Percentiles rank a stretch among this genome's conserved stretches.
Conservation (phyloP, 2,113 vertebrate genomes). For the Eulacestoma nigropectus region DNA sequence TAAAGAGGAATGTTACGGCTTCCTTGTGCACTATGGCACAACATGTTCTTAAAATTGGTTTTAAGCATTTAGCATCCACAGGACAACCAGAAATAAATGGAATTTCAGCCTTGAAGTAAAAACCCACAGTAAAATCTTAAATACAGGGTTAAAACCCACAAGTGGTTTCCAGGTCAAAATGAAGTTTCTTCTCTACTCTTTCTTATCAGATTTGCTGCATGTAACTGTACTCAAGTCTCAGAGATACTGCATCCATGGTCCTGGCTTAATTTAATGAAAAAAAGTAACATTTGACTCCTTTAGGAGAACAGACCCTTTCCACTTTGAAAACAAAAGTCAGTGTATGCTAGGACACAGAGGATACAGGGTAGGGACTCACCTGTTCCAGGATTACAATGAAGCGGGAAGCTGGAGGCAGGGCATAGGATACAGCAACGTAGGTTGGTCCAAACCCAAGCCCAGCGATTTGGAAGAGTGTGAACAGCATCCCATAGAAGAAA, state of each 20-base stretch:
- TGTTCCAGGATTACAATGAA: constrained; percentile 89
- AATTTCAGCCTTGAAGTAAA: not conserved
- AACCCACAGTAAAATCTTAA: not conserved
- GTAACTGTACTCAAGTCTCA: not conserved
- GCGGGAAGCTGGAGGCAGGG: constrained; percentile 86
- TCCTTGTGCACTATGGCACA: not conserved
- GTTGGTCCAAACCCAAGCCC: constrained; percentile 82
- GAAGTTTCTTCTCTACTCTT: not conserved
- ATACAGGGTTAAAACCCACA: not conserved
- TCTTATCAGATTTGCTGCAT: not conserved
- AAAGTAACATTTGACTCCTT: not conserved
- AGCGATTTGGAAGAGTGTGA: constrained; percentile 80
- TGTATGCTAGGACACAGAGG: not conserved
- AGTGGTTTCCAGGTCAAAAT: not conserved
- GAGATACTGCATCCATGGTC: not conserved
- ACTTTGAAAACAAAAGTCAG: not conserved
- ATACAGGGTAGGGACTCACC: constrained; percentile 60
- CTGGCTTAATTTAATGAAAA: not conserved
- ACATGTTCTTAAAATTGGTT: not conserved
- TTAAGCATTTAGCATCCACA: not conserved
- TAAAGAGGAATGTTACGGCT: not conserved
- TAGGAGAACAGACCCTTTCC: not conserved
- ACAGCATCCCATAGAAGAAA: constrained; percentile 71
- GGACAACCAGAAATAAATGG: not conserved
- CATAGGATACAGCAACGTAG: constrained; percentile 79